A percentile compares a stretch with the other conserved stretches of the same genome.
These are phyloP conservation scores for Myotis planiceps DNA, from an alignment of 2,797 vertebrate species.

Conservation along the genomic window DNA sequence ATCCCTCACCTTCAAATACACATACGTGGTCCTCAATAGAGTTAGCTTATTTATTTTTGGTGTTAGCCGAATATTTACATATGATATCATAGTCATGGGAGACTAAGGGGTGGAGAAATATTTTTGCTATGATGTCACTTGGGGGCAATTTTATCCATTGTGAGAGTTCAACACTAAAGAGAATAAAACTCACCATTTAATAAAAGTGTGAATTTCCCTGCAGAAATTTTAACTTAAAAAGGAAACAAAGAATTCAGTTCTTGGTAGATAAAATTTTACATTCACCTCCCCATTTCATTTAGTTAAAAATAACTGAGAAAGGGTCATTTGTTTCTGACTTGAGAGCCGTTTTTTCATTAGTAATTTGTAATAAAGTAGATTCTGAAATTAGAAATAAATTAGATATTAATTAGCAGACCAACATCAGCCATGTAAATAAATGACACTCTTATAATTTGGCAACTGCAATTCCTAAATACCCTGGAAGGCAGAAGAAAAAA, in stretches of 20 bases:
- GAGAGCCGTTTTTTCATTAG: conserved; percentile 12
- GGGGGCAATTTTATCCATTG: conserved; percentile 13
- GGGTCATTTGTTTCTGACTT: conserved; percentile 5
- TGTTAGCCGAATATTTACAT: conserved; percentile 33
- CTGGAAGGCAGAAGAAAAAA: conserved; percentile 72
- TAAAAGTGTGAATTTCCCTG: conserved; percentile 32
- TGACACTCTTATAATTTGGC: conserved; percentile 66
- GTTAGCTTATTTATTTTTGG: conserved; percentile 28
- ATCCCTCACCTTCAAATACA: conserved; percentile 31
- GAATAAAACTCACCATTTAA: background rate
- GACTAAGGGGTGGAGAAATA: background rate
- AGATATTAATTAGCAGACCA: conserved; percentile 73
- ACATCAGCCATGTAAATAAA: conserved; percentile 39
- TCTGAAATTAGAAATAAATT: conserved; percentile 80
- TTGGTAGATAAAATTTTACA: conserved; percentile 57
- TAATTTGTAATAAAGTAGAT: conserved; percentile 67
- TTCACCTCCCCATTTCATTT: background rate
- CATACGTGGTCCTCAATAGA: background rate
- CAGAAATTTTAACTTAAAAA: background rate
- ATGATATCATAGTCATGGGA: conserved; percentile 25
- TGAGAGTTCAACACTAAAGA: conserved; percentile 51
- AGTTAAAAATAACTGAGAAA: conserved; percentile 40
- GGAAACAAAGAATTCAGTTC: conserved; percentile 67
- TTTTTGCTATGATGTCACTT: conserved; percentile 38
- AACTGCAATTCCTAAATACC: conserved; percentile 72